Conservation (phyloP, 2,113 vertebrate genomes). For the Pelobates fuscus region DNA sequence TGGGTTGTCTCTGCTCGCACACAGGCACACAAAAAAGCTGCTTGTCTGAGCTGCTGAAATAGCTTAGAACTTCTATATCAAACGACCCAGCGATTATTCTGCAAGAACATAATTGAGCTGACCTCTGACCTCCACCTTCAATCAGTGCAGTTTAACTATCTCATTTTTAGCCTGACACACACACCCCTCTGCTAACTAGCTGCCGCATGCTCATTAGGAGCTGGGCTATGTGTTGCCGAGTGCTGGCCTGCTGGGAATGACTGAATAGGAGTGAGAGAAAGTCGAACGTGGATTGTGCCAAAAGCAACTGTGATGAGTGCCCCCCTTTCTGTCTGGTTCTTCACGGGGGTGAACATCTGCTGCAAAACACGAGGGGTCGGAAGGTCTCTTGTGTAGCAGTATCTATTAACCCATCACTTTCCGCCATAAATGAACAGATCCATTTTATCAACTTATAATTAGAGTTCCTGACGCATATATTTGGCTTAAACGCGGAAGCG, state of each 20-base stretch:
- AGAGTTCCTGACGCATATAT: not conserved
- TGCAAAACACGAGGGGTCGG: not conserved
- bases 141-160: conserved; percentile 81
- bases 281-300: conserved; percentile 11
- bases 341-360: not conserved
- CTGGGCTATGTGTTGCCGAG: conserved; percentile 61
- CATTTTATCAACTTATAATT: not conserved
- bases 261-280: conserved; percentile 32
- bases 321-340: not conserved
- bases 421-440: not conserved
- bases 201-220: conserved; percentile 95
- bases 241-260: conserved; percentile 31
- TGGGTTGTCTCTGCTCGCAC: conserved; percentile 80
- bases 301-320: conserved; percentile 6
- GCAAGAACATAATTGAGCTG: conserved; percentile 97
- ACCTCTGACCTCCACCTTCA: conserved; percentile 90
- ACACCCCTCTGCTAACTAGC: conserved; percentile 99
- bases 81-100: conserved; percentile 79
- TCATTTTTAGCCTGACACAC: conserved; percentile 74
- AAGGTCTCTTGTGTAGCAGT: not conserved
- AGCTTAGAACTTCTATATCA: conserved; percentile 93
- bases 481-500: not conserved
- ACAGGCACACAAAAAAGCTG: conserved; percentile 68
- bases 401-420: conserved; percentile 11
- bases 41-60: conserved; percentile 75